A percentile compares a stretch with the other conserved stretches of the same genome.
Evolutionary conservation across 1,140 invertebrate species (phyloP).

Genomic region (Periplaneta americana): DNA sequence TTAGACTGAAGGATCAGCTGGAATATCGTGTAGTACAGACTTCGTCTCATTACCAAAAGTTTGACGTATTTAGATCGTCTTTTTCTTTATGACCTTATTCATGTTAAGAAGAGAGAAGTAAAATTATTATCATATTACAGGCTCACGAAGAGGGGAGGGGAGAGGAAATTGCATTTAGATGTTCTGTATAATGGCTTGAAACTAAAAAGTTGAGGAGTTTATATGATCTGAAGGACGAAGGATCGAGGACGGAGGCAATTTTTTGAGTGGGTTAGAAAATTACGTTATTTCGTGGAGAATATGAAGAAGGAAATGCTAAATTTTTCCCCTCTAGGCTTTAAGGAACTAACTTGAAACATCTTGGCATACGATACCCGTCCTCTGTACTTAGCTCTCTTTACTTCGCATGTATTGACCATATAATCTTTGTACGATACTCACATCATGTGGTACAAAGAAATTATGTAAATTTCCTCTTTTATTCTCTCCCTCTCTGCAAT

Average conservation of each 20-base stretch:
- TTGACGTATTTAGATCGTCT: background rate
- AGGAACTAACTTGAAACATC: background rate
- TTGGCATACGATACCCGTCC: background rate
- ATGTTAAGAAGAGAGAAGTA: background rate
- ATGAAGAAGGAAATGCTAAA: background rate
- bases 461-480: background rate
- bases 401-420: background rate
- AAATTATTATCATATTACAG: background rate
- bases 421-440: background rate
- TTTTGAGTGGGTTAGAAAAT: background rate
- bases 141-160: background rate
- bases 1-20: background rate
- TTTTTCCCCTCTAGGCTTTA: background rate
- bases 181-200: background rate
- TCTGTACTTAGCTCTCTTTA: background rate
- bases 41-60: background rate
- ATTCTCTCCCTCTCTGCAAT: background rate
- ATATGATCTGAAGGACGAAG: background rate
- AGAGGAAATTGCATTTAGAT: background rate
- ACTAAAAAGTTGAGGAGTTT: background rate
- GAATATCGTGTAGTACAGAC: background rate
- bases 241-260: background rate
- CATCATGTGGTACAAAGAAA: background rate
- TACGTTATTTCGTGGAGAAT: background rate
- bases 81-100: background rate